Evolutionary conservation across 2,113 vertebrate genomes (phyloP), one percentile per base, ranked within the genome.

Genomic region (Prunella himalayana): DNA sequence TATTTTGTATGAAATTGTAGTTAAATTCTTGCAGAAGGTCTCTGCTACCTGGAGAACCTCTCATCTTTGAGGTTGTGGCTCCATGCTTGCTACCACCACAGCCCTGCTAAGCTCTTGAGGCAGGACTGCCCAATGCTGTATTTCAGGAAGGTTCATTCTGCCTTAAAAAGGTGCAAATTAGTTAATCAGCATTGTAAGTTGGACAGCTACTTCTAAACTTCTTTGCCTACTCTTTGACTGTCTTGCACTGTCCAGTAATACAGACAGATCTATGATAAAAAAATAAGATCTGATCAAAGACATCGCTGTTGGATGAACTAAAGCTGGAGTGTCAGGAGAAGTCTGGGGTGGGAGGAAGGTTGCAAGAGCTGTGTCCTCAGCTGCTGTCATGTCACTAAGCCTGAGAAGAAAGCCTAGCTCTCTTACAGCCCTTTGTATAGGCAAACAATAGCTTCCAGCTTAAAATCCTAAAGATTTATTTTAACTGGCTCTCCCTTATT

Each of bases 401-500:
- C 25, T 0, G 0, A 88, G 56, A 54, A 66, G 64, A 81, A 86
- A 63, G 47, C 39, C 13, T 35, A 17, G 13, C 25, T 75, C 33
- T 80, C 47, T 47, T 44, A 35, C 15, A 70, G 28, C 13, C 39
- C 47, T 80, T 70, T 77, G 54, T 33, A 66, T 11, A 82, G 75
- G 42, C 19, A 28, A 9, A 8, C 7, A 50, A 30, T 53, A 94
- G 33, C 59, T 91, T 49, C 79, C 54, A 84, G 54, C 10, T 91
- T 86, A 30, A 87, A 89, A 95, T 54, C 22, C 33, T 45, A 77
- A 82, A 66, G 66, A 61, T 90, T 94, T 93, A 64, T 79, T 94
- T 94, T 73, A 88, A 84, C 49, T 69, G 78, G 28, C 49, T 92
- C 39, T 59, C 51, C 11, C 2, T 76, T 82, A 53, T 37, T 64